Conservation (phyloP, 2,888 invertebrate species). For the Agrilus cyanescens region DNA sequence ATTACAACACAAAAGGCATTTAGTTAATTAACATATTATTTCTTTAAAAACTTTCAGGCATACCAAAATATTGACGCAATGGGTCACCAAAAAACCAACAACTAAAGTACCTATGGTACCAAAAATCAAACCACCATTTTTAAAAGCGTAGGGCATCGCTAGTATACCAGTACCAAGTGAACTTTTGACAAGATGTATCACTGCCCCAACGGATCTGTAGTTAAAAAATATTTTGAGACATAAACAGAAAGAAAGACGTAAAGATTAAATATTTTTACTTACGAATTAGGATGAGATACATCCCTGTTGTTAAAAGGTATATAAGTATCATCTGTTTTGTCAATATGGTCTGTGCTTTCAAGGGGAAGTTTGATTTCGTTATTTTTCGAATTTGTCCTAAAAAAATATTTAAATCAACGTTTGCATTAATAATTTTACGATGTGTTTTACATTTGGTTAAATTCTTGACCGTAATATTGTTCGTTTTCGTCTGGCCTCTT, state of each 20-base stretch:
- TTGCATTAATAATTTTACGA: no score
- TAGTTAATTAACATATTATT: background rate
- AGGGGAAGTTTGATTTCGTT: conserved; percentile 23
- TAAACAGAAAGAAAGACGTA: no score
- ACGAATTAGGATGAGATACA: conserved; percentile 56
- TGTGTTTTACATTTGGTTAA: no score
- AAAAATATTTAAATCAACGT: conserved; percentile 6
- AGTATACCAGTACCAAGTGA: conserved; percentile 91
- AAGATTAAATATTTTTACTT: conserved; percentile 27
- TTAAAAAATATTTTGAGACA: conserved; percentile 8
- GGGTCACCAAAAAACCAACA: conserved; percentile 79
- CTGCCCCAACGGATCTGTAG: conserved; percentile 65
- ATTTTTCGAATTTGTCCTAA: conserved; percentile 23
- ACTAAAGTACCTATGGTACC: conserved; percentile 75
- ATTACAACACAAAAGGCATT: conserved; percentile 9
- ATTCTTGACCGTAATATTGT: no score
- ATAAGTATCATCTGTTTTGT: conserved; percentile 37
- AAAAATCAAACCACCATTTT: conserved; percentile 75
- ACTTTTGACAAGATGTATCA: conserved; percentile 86
- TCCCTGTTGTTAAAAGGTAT: conserved; percentile 62
- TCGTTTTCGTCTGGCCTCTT: no score
- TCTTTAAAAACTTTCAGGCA: conserved; percentile 25
- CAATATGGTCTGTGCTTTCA: conserved; percentile 20
- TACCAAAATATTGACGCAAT: conserved; percentile 88
- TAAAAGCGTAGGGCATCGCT: conserved; percentile 92